These are phyloP conservation scores for Neosalanx taihuensis DNA, from an alignment of 2,797 vertebrate genomes.

Conservation along the genomic window DNA sequence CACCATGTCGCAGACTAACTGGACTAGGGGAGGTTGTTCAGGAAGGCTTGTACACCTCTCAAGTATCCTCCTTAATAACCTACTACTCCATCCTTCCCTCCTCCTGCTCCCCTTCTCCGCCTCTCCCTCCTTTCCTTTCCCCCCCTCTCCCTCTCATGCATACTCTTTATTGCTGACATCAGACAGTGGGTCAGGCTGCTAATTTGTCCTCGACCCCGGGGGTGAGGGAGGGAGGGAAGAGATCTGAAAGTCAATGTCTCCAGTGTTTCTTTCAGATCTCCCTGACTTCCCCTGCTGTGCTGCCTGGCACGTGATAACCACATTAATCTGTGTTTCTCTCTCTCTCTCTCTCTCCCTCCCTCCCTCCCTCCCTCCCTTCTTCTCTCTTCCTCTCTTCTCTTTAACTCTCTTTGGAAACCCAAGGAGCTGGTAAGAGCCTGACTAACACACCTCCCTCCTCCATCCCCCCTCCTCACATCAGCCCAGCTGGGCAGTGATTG, in stretches of 20 bases:
- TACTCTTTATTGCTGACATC: not conserved
- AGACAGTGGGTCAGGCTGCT: too few species aligned
- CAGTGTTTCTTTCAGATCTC: slow-evolving; percentile 65
- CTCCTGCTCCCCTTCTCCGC: not conserved
- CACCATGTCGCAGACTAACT: not conserved
- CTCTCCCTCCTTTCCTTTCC: not conserved
- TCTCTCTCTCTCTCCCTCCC: slow-evolving; percentile 55
- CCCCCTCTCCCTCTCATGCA: not conserved
- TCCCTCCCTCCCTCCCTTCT: slow-evolving; percentile 71
- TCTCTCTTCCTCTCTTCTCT: slow-evolving; percentile 67
- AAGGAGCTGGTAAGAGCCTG: slow-evolving; percentile 98
- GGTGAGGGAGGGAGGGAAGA: too few species aligned
- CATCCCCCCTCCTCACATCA: slow-evolving; percentile 32
- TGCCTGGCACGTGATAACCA: slow-evolving; percentile 86
- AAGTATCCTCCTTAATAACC: too few species aligned
- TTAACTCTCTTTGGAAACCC: slow-evolving; percentile 90
- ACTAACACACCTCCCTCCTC: slow-evolving; percentile 39
- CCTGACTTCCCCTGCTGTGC: slow-evolving; percentile 64
- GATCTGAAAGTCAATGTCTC: slow-evolving; percentile 39
- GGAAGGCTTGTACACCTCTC: too few species aligned
- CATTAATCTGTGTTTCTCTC: slow-evolving; percentile 75
- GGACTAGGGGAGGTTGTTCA: not conserved
- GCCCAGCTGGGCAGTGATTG: slow-evolving; percentile 35
- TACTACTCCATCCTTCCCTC: not conserved
- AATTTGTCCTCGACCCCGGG: too few species aligned